Conservation (phyloP, 2,113 vertebrate genomes). For the Nycticorax nycticorax region DNA sequence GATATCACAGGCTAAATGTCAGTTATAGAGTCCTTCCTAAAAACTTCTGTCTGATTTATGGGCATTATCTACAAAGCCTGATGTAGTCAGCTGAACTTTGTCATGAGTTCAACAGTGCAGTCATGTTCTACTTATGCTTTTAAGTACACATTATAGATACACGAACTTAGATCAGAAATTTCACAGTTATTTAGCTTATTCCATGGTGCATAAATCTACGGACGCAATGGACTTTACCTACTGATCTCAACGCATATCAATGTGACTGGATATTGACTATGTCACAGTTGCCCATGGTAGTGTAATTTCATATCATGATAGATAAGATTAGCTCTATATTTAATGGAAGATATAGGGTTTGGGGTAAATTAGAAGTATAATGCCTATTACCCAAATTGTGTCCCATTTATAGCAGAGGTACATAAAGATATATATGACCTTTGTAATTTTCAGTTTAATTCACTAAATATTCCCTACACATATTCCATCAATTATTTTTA, state of each 20-base stretch:
- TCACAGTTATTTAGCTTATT: not conserved
- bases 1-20: not conserved
- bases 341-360: not conserved
- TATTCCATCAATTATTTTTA: not conserved
- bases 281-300: not conserved
- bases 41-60: not conserved
- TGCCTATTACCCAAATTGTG: not conserved
- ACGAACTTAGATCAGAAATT: not conserved
- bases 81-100: not conserved
- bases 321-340: not conserved
- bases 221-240: not conserved
- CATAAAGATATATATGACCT: not conserved
- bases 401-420: not conserved
- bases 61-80: not conserved
- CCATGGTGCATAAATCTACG: not conserved
- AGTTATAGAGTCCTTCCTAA: not conserved
- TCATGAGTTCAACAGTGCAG: not conserved
- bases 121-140: not conserved
- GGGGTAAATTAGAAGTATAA: not conserved
- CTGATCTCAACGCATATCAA: not conserved
- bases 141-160: not conserved
- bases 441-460: not conserved
- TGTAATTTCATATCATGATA: not conserved
- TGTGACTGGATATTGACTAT: not conserved
- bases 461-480: not conserved